Evolutionary conservation across 2,113 vertebrate species (phyloP).

Genomic region (Merops nubicus): DNA sequence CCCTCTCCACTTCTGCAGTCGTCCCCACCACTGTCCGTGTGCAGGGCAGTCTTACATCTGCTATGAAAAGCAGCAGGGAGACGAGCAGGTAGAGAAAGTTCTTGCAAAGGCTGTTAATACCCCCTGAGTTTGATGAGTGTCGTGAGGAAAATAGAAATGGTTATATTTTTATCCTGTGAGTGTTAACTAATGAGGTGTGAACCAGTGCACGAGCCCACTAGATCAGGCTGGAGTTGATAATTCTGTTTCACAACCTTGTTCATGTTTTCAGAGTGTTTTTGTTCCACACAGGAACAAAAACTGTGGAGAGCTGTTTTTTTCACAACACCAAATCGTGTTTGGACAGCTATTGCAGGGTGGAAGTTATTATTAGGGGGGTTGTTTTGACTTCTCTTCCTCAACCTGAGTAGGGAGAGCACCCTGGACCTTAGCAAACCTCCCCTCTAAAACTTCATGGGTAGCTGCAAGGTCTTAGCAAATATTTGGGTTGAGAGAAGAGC

Average conservation of each 20-base stretch:
- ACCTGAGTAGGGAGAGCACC: background rate
- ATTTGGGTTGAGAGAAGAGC: background rate
- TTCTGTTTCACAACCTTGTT: constrained; percentile 27
- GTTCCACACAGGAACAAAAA: constrained; percentile 30
- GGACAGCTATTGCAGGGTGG: background rate
- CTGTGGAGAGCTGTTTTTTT: background rate
- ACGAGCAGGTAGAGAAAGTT: background rate
- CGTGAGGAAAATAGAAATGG: background rate
- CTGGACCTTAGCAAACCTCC: background rate
- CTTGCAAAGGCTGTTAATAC: background rate
- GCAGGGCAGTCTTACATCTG: background rate
- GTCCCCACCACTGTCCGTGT: background rate
- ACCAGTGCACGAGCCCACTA: rapidly evolving
- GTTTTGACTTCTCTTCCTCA: background rate
- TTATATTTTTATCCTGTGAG: too few relatives aligned
- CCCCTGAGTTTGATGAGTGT: background rate
- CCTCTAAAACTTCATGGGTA: background rate
- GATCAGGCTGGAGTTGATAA: background rate
- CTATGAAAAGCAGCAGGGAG: background rate
- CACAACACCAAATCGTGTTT: rapidly evolving
- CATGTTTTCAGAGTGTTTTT: background rate
- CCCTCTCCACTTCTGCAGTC: background rate
- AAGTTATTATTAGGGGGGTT: background rate
- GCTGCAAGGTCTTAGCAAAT: background rate
- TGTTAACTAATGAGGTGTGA: background rate